Percentiles rank a stretch among this genome's conserved stretches.
Evolutionary conservation across 1,140 invertebrate genomes (phyloP).

Genomic region (Heliothis virescens): DNA sequence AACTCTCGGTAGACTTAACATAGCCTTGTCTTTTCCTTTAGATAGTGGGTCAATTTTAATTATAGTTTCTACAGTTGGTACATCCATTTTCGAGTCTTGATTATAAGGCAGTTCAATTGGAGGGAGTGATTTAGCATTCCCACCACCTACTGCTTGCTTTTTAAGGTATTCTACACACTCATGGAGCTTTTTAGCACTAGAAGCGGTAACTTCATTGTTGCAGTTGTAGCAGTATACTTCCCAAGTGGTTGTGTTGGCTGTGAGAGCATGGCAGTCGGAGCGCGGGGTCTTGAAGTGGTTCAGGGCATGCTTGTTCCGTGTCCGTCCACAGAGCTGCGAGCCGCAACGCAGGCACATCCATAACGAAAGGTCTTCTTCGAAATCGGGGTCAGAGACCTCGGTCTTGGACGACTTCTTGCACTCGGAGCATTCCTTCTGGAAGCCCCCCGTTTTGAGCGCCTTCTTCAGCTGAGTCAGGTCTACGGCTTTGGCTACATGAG

Average conservation of each 20-base stretch:
- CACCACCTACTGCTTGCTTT: conserved; percentile 77
- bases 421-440: conserved; percentile 87
- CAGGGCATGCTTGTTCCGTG: conserved; percentile 90
- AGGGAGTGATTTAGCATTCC: conserved; percentile 68
- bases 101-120: conserved; percentile 73
- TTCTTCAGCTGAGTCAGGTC: conserved; percentile 89
- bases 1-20: conserved; percentile 83
- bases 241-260: conserved; percentile 91
- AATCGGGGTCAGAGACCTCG: conserved; percentile 82
- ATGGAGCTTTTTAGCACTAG: conserved; percentile 88
- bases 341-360: conserved; percentile 92
- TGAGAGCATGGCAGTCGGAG: conserved; percentile 92
- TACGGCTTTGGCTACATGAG: conserved; percentile 90
- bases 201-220: conserved; percentile 87
- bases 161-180: conserved; percentile 89
- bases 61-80: conserved; percentile 69
- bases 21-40: conserved; percentile 77
- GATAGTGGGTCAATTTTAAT: conserved; percentile 65
- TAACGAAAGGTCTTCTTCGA: conserved; percentile 87
- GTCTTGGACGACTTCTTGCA: conserved; percentile 86
- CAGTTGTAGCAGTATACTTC: conserved; percentile 92
- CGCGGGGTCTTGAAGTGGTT: conserved; percentile 92
- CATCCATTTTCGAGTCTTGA: conserved; percentile 64
- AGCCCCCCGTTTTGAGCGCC: conserved; percentile 86
- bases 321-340: conserved; percentile 91